Percentiles rank a stretch among this genome's conserved stretches.
phyloP scores from a whole-genome alignment of 1,140 invertebrate genomes.

The Monochamus saltuarius region DNA sequence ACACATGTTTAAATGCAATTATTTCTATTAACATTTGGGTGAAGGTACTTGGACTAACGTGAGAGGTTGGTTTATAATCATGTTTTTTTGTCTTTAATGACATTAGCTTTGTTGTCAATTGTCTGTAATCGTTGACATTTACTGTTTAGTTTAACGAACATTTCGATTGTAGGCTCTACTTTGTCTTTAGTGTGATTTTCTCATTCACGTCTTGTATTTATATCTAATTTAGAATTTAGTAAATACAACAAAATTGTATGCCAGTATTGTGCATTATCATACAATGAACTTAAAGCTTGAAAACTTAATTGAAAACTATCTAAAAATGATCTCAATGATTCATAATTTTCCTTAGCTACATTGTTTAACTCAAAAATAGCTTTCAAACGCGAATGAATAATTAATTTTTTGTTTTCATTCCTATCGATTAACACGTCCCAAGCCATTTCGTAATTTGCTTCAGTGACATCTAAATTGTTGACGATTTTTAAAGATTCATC shows the following conservation, averaged over 20 bases:
- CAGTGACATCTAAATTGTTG: no score
- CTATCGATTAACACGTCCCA: slow-evolving; percentile 33
- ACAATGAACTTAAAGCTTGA: slow-evolving; percentile 32
- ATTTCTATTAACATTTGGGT: no score
- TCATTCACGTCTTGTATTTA: slow-evolving; percentile 17
- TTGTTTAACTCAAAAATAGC: slow-evolving; percentile 25
- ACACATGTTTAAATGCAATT: no score
- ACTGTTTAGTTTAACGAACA: slow-evolving; percentile 11
- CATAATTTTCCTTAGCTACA: slow-evolving; percentile 30
- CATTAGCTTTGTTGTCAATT: slow-evolving; percentile 17
- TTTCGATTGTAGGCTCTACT: slow-evolving; percentile 13
- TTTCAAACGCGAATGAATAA: slow-evolving; percentile 30
- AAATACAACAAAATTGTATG: slow-evolving; percentile 35
- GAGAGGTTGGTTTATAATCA: no score
- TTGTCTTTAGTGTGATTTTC: slow-evolving; percentile 16
- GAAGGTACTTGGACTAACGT: no score
- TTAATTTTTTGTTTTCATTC: slow-evolving; percentile 39
- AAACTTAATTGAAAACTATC: slow-evolving; percentile 26
- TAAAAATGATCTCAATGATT: slow-evolving; percentile 26
- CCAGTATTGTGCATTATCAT: slow-evolving; percentile 37
- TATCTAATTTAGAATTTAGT: slow-evolving; percentile 19
- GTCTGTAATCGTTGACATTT: slow-evolving; percentile 17
- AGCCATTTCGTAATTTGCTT: slow-evolving; percentile 37
- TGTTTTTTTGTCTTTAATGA: no score
- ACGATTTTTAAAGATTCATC: slow-evolving; percentile 32